Base-by-base conservation (phyloP, 1,140 invertebrate genomes). In the Hylaeus volcanicus region DNA sequence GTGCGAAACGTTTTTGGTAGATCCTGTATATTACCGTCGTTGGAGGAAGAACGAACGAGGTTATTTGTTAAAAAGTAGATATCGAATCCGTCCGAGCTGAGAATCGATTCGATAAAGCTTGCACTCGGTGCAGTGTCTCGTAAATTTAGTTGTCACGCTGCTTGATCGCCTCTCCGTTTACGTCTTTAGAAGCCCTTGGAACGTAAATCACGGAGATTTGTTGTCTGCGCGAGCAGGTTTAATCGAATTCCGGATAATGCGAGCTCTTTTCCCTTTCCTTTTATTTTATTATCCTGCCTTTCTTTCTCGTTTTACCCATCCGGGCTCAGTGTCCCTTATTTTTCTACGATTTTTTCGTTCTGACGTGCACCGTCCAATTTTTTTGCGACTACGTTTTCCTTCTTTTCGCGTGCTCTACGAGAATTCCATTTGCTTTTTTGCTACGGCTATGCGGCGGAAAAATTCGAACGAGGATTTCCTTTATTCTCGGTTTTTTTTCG, bases 121-220 rank as follows among this genome's bases (percentile, higher is more conserved):
- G 9, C n/a, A 14, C 14, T 48, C 15, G 39, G 14, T 73, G n/a
- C 41, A 5, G 5, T 26, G 58, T 71, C 70, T 56, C 39, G 61
- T 56, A 51, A 79, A 79, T 79, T 73, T 73, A 79, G 51, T 74
- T 66, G 70, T 79, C 77, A 79, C 41, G 71, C 14, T 6, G 43
- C 14, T 74, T 74, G 63, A 79, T 79, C 43, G 77, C 69, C 73
- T 65, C 70, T 66, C 61, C 77, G 77, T 74, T 79, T 79, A 74
- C 71, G 61, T 74, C 70, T 79, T 79, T 79, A 65, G 77, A 79
- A 79, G 65, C 77, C 70, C 37, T 79, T 74, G 70, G 51, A 65
- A 74, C 61, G 71, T 79, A 79, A 79, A 79, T 79, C 70, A 61
- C 14, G 14, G 61, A 79, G 77, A 79, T 79, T 79, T 79, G 77